Base-by-base conservation (phyloP, 2,797 vertebrate genomes). In the Galaxias olidus region DNA sequence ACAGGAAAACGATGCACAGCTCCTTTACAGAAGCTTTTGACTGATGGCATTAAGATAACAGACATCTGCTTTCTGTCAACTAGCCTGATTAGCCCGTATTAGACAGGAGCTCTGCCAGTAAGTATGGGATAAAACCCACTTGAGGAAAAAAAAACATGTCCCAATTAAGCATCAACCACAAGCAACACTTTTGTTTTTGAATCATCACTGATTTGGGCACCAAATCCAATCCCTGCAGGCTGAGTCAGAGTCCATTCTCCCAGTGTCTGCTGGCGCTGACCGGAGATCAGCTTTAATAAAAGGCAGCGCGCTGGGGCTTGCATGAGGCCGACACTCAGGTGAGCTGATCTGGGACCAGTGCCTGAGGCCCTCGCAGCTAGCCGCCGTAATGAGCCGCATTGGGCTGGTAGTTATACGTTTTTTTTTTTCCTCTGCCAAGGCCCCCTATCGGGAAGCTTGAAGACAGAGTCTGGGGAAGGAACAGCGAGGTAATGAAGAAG, bases 401-500 rank as follows among this genome's bases (percentile, higher is more conserved):
- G 82, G 84, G 88, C 86, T 72, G 66, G 19, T 11, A 66, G 71
- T 43, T 74, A 76, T 68, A 71, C 80, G 71, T 53, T 83, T 76
- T 79, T 83, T 30, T 30, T 30, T 30, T 6, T 30, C 83, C 75
- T 72, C 69, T 69, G 74, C 51, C 69, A 81, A 84, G 67, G 52
- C 74, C 58, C 71, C 57, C 40, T 71, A 61, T 83, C 84, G 84
- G 78, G 71, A 41, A 30, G 52, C 50, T 18, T 49, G 8, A 6
- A 30, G 30, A 30, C 30, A 30, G 30, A 19, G 61, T 72, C 68
- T 47, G 75, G 47, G 47, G 51, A 79, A 48, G 68, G 65, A 71
- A 73, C 73, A 71, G 68, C 61, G 74, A 75, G 75, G 74, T 86
- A 87, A 90, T 88, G 82, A 86, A 82, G 76, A 83, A 84, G 80